Percentiles rank a stretch among this genome's conserved stretches.
These are phyloP conservation scores for Argyra leucocephala DNA, from an alignment of 2,888 invertebrate genomes.

Conservation along the genomic window DNA sequence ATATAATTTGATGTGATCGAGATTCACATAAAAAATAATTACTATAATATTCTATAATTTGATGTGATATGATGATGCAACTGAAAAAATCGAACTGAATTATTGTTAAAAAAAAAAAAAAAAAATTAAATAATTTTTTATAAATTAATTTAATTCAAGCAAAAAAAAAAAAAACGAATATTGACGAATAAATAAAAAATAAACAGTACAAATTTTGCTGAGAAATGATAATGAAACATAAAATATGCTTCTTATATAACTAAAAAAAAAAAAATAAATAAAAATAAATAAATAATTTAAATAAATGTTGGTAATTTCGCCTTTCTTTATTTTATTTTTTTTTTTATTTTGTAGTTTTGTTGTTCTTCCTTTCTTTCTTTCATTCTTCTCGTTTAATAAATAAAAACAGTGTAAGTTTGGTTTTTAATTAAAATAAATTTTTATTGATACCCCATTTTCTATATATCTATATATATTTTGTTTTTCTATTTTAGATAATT, in stretches of 20 bases:
- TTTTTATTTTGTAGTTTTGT: not conserved
- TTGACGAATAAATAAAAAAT: too few species aligned
- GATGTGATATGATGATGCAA: too few species aligned
- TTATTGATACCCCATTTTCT: constrained; percentile 2
- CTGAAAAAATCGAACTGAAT: too few species aligned
- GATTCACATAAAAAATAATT: too few species aligned
- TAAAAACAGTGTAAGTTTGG: not conserved
- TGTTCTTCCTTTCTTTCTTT: not conserved
- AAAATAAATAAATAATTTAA: not conserved
- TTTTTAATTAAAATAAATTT: constrained; percentile 2
- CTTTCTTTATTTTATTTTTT: not conserved
- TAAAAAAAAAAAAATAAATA: not conserved
- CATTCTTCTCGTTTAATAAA: not conserved
- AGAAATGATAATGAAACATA: too few species aligned
- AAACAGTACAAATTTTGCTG: too few species aligned
- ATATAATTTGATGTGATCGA: too few species aligned
- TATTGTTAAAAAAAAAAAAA: too few species aligned
- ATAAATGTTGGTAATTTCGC: not conserved
- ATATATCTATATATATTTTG: not conserved
- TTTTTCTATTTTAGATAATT: too few species aligned
- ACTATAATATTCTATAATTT: too few species aligned
- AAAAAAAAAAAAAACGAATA: not conserved
- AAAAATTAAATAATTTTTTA: too few species aligned
- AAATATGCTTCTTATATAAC: not conserved
- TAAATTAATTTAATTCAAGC: too few species aligned